Evolutionary conservation across 2,888 invertebrate species (phyloP).

Genomic region (Dendrolimus pini): DNA sequence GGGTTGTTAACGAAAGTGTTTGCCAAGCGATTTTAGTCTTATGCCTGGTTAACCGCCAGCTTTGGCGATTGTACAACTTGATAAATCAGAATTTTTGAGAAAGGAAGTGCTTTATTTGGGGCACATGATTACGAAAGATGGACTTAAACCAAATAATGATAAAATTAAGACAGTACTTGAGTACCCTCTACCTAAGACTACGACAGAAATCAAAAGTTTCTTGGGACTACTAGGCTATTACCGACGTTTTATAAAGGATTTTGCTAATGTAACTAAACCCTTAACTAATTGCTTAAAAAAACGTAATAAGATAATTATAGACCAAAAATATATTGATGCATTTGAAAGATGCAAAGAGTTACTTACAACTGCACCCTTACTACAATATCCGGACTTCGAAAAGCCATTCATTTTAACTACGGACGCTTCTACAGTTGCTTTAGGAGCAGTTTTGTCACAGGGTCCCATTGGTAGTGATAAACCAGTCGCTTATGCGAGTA

Average conservation of each 20-base stretch:
- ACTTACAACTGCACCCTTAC: slow-evolving; percentile 23
- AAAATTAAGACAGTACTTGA: slow-evolving; percentile 5
- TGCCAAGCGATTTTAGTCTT: too few species aligned
- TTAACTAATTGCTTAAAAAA: too few species aligned
- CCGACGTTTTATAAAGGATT: slow-evolving; percentile 3
- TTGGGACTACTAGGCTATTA: slow-evolving; percentile 4
- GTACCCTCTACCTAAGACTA: slow-evolving; percentile 4
- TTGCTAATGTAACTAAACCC: too few species aligned
- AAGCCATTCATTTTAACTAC: slow-evolving; percentile 18
- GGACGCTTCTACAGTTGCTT: slow-evolving; percentile 15
- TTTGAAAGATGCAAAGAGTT: slow-evolving; percentile 21
- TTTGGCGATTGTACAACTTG: too few species aligned
- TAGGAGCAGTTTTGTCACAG: slow-evolving; percentile 19
- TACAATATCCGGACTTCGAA: slow-evolving; percentile 31
- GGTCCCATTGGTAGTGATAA: slow-evolving; percentile 15
- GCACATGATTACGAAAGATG: slow-evolving; percentile 5
- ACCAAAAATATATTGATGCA: too few species aligned
- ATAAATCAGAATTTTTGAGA: slow-evolving; percentile 6
- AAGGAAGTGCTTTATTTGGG: slow-evolving; percentile 4
- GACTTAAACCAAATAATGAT: slow-evolving; percentile 6
- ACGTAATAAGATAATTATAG: too few species aligned
- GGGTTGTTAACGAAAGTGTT: too few species aligned
- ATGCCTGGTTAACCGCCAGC: too few species aligned
- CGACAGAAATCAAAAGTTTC: slow-evolving; percentile 4
- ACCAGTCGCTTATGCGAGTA: slow-evolving; percentile 10